phyloP scores from a whole-genome alignment of 1,140 invertebrate species.

The Notospermus geniculatus region DNA sequence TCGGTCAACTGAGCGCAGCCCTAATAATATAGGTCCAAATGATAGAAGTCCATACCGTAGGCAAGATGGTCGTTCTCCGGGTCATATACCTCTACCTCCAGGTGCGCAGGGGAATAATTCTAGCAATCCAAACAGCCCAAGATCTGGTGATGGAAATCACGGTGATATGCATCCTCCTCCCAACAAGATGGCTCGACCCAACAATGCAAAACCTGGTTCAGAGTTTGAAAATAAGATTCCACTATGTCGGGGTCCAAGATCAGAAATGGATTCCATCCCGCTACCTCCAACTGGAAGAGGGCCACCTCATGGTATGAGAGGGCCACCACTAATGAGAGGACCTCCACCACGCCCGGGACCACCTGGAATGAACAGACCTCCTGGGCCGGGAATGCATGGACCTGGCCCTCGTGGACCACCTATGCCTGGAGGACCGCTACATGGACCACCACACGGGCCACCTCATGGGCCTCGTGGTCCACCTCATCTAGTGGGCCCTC shows the following conservation, averaged over 20 bases:
- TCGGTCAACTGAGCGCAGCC: too few relatives aligned
- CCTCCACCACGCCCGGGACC: neutral
- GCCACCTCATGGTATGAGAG: neutral
- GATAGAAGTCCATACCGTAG: too few relatives aligned
- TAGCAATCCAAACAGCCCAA: too few relatives aligned
- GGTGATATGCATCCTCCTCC: too few relatives aligned
- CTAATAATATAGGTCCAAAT: too few relatives aligned
- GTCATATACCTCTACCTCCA: too few relatives aligned
- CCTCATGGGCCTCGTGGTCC: slow-evolving; percentile 1
- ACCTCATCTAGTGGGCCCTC: too few relatives aligned
- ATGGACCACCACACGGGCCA: neutral
- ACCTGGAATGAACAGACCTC: neutral
- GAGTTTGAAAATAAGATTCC: slow-evolving; percentile 9
- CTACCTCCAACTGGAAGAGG: neutral
- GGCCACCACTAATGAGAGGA: neutral
- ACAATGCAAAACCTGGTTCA: neutral
- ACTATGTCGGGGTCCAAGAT: slow-evolving; percentile 2
- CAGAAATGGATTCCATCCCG: slow-evolving; percentile 8
- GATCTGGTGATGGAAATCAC: too few relatives aligned
- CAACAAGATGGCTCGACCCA: too few relatives aligned
- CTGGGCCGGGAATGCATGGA: neutral
- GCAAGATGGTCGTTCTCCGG: too few relatives aligned
- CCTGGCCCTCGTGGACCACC: neutral
- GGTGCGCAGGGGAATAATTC: too few relatives aligned
- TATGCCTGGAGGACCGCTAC: neutral